These are phyloP conservation scores for Stictocephala bisonia DNA, from an alignment of 2,888 invertebrate genomes.

Conservation along the genomic window DNA sequence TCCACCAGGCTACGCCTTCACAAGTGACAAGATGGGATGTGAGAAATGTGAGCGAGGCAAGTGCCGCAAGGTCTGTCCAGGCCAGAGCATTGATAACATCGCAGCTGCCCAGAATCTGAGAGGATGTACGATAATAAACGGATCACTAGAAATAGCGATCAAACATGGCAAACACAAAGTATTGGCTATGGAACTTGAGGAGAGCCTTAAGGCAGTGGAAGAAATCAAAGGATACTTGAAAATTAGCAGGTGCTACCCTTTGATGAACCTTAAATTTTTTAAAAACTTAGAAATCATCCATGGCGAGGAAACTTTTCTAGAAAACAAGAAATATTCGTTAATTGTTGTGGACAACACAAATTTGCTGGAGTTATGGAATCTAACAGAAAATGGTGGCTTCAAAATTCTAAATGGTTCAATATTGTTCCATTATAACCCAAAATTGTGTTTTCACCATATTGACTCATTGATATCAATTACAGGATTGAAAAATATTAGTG, in stretches of 20 bases:
- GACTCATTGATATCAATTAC: conserved; percentile 67
- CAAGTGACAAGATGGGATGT: conserved; percentile 60
- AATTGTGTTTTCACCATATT: conserved; percentile 77
- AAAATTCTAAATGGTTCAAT: conserved; percentile 74
- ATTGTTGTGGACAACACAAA: conserved; percentile 67
- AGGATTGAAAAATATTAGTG: conserved; percentile 66
- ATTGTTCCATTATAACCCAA: conserved; percentile 82
- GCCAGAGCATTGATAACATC: conserved; percentile 70
- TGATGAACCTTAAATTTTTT: conserved; percentile 81
- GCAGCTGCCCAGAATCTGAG: conserved; percentile 74
- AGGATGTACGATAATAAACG: conserved; percentile 83
- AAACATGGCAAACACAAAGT: conserved; percentile 66
- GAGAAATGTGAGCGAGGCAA: conserved; percentile 70
- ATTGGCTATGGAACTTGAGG: conserved; percentile 70
- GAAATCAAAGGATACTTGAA: conserved; percentile 80
- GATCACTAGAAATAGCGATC: conserved; percentile 77
- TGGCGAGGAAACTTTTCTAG: conserved; percentile 66
- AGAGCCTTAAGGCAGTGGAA: conserved; percentile 75
- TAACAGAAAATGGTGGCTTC: conserved; percentile 65
- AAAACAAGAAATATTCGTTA: conserved; percentile 66
- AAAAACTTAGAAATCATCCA: conserved; percentile 75
- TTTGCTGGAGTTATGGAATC: conserved; percentile 66
- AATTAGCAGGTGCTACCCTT: conserved; percentile 68
- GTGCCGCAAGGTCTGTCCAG: conserved; percentile 32
- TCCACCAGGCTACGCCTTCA: conserved; percentile 69